Evolutionary conservation across 2,797 vertebrate species (phyloP), one percentile per base, ranked within the genome.

Genomic region (Alfaro cultratus): DNA sequence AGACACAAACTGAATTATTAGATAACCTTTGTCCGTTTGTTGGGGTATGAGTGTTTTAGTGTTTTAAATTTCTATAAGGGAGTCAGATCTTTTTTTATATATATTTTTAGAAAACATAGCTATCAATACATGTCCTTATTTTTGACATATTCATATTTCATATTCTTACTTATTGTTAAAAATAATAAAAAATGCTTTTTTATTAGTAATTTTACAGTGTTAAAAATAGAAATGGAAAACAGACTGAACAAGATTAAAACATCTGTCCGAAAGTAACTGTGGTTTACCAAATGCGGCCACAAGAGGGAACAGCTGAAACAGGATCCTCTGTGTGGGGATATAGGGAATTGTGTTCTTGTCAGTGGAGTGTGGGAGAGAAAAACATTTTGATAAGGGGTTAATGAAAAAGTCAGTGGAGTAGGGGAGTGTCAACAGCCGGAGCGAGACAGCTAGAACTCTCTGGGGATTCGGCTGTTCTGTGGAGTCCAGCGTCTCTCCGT

Each of bases 381-480:
- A 95, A 94, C 93, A 94, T 93, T 92, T 93, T 92, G 90, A 92
- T 92, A 91, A 93, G 89, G 88, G 92, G 92, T 95, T 92, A 95
- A 93, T 94, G 88, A 93, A 93, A 91, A 89, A 94, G 93, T 90
- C 89, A 88, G 82, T 90, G 89, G 89, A 92, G 90, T 90, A 88
- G 68, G 80, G 91, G 87, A 93, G 91, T 83, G 91, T 91, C 93
- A 94, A 91, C 91, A 91, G 83, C 88, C 75, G 23, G 90, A 87
- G 85, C 67, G 77, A 92, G 86, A 87, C 85, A 78, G 87, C 78
- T 79, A 77, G 82, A 78, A 76, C 36, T 64, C 93, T 89, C 86
- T 62, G 45, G 92, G 90, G 92, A 91, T 41, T 76, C 31, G 3
- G 78, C 90, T 84, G 55, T 13, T 85, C 88, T 83, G 77, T 67